Conservation (phyloP, 2,113 vertebrate species). For the Epinephelus cyanopodus region DNA sequence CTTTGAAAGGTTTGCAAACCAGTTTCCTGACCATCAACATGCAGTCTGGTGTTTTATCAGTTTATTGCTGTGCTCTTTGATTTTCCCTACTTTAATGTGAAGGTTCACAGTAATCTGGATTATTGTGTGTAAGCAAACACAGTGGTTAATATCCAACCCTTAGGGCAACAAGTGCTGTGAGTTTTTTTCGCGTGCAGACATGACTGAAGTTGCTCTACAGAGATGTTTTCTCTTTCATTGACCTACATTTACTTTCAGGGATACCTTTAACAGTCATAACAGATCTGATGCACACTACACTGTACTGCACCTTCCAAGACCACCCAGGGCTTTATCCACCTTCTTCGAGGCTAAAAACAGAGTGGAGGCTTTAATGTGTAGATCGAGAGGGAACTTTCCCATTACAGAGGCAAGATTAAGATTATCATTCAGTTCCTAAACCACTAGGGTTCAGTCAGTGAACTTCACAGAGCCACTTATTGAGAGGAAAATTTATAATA, state of each 20-base stretch:
- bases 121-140: neutral
- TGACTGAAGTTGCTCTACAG: neutral
- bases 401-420: neutral
- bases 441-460: neutral
- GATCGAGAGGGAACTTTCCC: neutral
- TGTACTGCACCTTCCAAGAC: neutral
- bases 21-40: too few relatives aligned
- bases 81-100: neutral
- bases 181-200: neutral
- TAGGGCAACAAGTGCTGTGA: neutral
- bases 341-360: neutral
- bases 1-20: too few relatives aligned
- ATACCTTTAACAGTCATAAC: neutral
- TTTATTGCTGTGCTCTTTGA: neutral
- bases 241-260: conserved; percentile 30
- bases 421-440: neutral
- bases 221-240: neutral
- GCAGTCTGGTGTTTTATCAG: neutral
- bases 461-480: neutral
- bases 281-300: neutral
- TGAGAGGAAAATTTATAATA: neutral
- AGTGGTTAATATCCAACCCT: neutral
- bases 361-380: neutral
- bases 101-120: neutral
- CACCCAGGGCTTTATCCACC: neutral